Base-by-base conservation (phyloP, 2,113 vertebrate species). In the Halcyon malimbica region DNA sequence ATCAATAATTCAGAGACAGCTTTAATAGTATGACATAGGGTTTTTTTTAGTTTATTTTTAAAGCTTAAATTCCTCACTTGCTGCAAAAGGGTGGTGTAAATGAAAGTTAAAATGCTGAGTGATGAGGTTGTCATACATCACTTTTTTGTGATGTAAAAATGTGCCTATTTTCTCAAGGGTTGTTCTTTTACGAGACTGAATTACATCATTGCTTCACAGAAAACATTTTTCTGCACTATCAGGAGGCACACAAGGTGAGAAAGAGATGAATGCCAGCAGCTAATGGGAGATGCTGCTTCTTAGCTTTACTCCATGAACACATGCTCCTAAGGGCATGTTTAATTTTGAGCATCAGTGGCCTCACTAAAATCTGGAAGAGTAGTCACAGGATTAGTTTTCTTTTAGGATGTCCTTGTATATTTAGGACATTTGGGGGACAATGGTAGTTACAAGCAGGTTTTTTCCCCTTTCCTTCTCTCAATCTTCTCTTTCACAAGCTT, bases 181-280 rank as follows among this genome's bases (percentile, higher is more conserved):
- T 96, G 29, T 26, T 79, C 44, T 92, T 83, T 83, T 63, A 87
- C 74, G 78, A 91, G 67, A 41, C 54, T 64, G 89, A 93, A 90
- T 95, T 92, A 96, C 89, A 97, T 94, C 89, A 94, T 6, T 80
- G 63, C 74, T 91, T 86, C 70, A 91, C 89, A 87, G 44, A 94
- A 77, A 83, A 73, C 42, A 76, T 94, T 95, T 93, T 93, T 94
- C 90, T 78, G 73, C 67, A n/a, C n/a, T 87, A 74, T 87, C 73
- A 84, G n/a, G 53, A 94, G 62, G 65, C 35, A 92, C 53, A 37
- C 19, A 81, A 60, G 57, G 37, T 75, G 86, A 95, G 76, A 90
- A 81, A 93, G 56, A 86, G 68, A 92, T 76, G 48, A 69, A 89
- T 64, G 62, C 12, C 70, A 91, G 68, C 37, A 89, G 76, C 42